Evolutionary conservation across 2,797 vertebrate species (phyloP), one percentile per base, ranked within the genome.

Genomic region (Characodon lateralis): DNA sequence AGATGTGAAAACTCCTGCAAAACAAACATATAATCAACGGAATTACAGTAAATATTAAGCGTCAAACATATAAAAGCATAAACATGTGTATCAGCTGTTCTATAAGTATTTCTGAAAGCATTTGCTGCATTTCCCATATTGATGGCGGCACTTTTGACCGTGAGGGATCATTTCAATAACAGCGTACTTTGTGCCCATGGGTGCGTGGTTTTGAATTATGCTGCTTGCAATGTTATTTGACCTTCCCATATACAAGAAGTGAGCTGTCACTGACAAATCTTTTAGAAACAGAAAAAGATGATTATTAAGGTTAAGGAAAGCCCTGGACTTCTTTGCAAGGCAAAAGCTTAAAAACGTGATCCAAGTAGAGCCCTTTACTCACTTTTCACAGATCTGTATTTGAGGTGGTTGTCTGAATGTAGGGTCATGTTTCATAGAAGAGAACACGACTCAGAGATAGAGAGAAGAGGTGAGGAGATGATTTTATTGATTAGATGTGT

Each of bases 201-300:
- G 81, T 71, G 84, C 88, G 76, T 18, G 90, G 93, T 93, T 93
- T 94, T 90, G 85, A 94, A 93, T 94, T 93, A 83, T 93, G 92
- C 94, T 94, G 91, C 85, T 69, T 83, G 79, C 86, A 43, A 86
- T 12, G 92, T 92, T 93, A 94, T 94, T 92, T 89, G 93, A 94
- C 89, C 92, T 89, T 81, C 77, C 86, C 85, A 86, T 85, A 82
- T 87, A 87, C 90, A 85, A 89, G 75, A 83, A 77, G 83, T 13
- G 26, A 79, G 80, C 76, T 53, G 63, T 78, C 79, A 14, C 2
- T 46, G 83, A n/a, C 65, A 65, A 77, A 86, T 87, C 79, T 74
- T 78, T 83, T 71, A 51, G 71, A 76, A 79, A 80, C 9, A 3
- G 66, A 50, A 55, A 48, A 76, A 77, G 55, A 79, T 80, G 35